Conservation (phyloP, 2,888 invertebrate genomes). For the Polyploca ridens region DNA sequence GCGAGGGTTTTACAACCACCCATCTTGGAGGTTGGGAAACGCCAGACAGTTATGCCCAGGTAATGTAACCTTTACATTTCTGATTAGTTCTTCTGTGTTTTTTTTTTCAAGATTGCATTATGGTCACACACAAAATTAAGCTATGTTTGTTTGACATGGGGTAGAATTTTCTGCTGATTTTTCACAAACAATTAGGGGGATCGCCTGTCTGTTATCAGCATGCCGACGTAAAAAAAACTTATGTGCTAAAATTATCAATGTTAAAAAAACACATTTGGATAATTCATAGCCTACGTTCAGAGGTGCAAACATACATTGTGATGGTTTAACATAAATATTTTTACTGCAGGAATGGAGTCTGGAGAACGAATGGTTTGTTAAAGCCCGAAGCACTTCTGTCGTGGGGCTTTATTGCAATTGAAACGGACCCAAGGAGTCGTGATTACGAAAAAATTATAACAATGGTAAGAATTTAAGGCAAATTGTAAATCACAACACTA, state of each 20-base stretch:
- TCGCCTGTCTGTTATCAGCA: too few relatives aligned
- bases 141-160: too few relatives aligned
- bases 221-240: too few relatives aligned
- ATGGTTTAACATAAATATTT: background rate
- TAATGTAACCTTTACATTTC: slow-evolving; percentile 21
- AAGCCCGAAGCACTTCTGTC: slow-evolving; percentile 54
- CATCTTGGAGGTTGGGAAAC: slow-evolving; percentile 85
- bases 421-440: slow-evolving; percentile 40
- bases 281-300: too few relatives aligned
- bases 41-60: slow-evolving; percentile 53
- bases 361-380: slow-evolving; percentile 76
- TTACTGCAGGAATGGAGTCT: slow-evolving; percentile 59
- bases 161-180: too few relatives aligned
- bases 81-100: too few relatives aligned
- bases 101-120: too few relatives aligned
- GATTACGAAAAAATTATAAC: slow-evolving; percentile 47
- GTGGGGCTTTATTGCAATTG: slow-evolving; percentile 69
- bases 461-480: slow-evolving; percentile 44
- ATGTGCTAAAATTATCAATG: too few relatives aligned
- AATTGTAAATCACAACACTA: background rate
- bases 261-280: too few relatives aligned
- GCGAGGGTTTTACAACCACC: slow-evolving; percentile 94
- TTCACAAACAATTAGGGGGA: too few relatives aligned
- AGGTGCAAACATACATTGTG: background rate
- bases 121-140: too few relatives aligned